Conservation (phyloP, 2,113 vertebrate species). For the Panthera leo region DNA sequence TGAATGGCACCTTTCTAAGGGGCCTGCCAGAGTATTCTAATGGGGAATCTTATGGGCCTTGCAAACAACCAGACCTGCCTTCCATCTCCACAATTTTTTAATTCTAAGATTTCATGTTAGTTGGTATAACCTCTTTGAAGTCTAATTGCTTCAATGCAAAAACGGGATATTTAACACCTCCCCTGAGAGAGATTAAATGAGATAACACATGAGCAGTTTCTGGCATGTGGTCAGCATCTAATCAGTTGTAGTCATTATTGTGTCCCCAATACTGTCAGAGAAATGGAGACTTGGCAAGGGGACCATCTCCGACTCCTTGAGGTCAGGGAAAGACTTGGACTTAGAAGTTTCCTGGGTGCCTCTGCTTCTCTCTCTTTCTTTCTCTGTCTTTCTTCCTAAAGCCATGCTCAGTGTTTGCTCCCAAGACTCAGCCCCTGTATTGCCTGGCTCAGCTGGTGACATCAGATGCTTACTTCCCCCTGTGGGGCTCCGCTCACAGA, state of each 20-base stretch:
- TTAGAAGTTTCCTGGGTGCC: not conserved
- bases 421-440: not conserved
- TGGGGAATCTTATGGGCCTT: conserved; percentile 5
- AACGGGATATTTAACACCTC: not conserved
- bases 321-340: conserved; percentile 10
- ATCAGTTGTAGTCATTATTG: not conserved
- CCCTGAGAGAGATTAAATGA: not conserved
- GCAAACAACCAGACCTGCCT: not conserved
- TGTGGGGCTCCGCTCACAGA: not conserved
- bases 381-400: not conserved
- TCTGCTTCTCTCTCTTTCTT: not conserved
- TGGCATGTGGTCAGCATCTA: not conserved
- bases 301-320: conserved; percentile 12
- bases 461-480: not conserved
- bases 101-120: conserved; percentile 41
- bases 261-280: not conserved
- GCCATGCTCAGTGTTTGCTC: not conserved
- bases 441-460: not conserved
- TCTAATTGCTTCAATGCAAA: conserved; percentile 36
- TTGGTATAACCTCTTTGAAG: not conserved
- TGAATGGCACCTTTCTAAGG: conserved; percentile 5
- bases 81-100: conserved; percentile 19
- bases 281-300: conserved; percentile 10
- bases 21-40: not conserved
- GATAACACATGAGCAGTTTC: not conserved